phyloP scores from a whole-genome alignment of 2,113 vertebrate species.

The Mugil cephalus region DNA sequence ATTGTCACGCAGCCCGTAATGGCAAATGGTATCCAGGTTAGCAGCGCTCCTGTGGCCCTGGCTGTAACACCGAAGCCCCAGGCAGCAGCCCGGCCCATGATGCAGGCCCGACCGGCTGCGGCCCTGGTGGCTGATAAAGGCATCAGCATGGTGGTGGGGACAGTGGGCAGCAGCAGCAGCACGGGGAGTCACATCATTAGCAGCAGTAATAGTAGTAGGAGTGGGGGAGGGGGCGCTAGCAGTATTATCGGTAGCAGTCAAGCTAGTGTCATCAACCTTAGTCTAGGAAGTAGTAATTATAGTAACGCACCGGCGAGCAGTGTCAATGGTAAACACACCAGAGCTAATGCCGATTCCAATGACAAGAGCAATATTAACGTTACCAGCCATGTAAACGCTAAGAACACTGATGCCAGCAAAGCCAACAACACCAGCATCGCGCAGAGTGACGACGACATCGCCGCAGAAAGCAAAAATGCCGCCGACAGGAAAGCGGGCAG shows the following conservation, averaged over 20 bases:
- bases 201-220: slow-evolving; percentile 67
- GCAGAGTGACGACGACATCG: slow-evolving; percentile 43
- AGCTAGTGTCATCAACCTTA: slow-evolving; percentile 78
- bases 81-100: slow-evolving; percentile 83
- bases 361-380: slow-evolving; percentile 54
- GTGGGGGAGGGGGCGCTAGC: slow-evolving; percentile 61
- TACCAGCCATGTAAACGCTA: slow-evolving; percentile 23
- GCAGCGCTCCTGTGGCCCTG: slow-evolving; percentile 89
- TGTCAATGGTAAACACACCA: slow-evolving; percentile 52
- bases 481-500: slow-evolving; percentile 18
- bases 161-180: slow-evolving; percentile 82
- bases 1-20: slow-evolving; percentile 94
- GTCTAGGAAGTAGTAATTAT: slow-evolving; percentile 64
- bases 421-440: slow-evolving; percentile 25
- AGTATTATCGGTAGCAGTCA: slow-evolving; percentile 60
- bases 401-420: slow-evolving; percentile 41
- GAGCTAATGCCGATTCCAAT: slow-evolving; percentile 27
- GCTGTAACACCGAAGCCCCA: slow-evolving; percentile 90
- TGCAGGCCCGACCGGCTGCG: slow-evolving; percentile 84
- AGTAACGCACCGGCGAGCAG: slow-evolving; percentile 58
- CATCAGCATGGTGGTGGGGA: slow-evolving; percentile 80
- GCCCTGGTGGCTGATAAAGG: slow-evolving; percentile 85
- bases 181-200: slow-evolving; percentile 70
- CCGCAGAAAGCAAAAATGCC: slow-evolving; percentile 74
- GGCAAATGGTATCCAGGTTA: slow-evolving; percentile 92